A percentile compares a stretch with the other conserved stretches of the same genome.
Evolutionary conservation across 92 coral and sea anemone genomes (phyloP).

Genomic region (Parazoanthus atlanticus): DNA sequence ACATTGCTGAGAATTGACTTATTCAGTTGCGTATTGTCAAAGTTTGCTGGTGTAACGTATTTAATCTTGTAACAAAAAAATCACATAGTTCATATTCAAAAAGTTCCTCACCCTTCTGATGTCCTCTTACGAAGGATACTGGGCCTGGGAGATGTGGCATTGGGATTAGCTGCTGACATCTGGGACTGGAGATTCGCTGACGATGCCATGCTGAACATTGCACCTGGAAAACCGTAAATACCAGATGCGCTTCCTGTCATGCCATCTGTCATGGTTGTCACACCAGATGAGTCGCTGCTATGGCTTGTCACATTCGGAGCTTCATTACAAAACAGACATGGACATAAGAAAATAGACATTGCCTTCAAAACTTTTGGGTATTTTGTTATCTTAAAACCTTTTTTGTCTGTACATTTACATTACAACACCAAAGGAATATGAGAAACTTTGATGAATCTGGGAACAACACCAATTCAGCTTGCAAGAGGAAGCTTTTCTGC

Average conservation of each 20-base stretch:
- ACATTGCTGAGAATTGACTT: too few relatives aligned
- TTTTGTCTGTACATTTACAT: too few relatives aligned
- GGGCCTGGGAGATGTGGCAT: slow-evolving; percentile 97
- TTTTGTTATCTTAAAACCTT: neutral
- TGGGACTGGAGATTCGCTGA: slow-evolving; percentile 63
- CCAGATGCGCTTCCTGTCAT: slow-evolving; percentile 13
- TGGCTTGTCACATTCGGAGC: slow-evolving; percentile 39
- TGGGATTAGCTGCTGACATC: slow-evolving; percentile 80
- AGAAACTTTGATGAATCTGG: too few relatives aligned
- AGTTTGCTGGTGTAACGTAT: too few relatives aligned
- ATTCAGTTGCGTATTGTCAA: too few relatives aligned
- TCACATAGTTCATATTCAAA: too few relatives aligned
- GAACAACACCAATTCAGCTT: too few relatives aligned
- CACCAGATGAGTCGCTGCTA: slow-evolving; percentile 30
- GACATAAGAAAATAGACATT: neutral
- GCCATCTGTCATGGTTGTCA: slow-evolving; percentile 20
- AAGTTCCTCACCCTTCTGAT: slow-evolving; percentile 85
- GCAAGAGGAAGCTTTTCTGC: neutral
- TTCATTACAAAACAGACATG: neutral
- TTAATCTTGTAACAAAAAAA: too few relatives aligned
- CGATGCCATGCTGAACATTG: slow-evolving; percentile 46
- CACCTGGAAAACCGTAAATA: slow-evolving; percentile 36
- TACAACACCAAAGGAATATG: neutral
- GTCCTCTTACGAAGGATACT: slow-evolving; percentile 95
- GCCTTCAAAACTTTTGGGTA: too few relatives aligned